Conservation (phyloP, 2,888 invertebrate genomes). For the Amphipyra tragopoginis region DNA sequence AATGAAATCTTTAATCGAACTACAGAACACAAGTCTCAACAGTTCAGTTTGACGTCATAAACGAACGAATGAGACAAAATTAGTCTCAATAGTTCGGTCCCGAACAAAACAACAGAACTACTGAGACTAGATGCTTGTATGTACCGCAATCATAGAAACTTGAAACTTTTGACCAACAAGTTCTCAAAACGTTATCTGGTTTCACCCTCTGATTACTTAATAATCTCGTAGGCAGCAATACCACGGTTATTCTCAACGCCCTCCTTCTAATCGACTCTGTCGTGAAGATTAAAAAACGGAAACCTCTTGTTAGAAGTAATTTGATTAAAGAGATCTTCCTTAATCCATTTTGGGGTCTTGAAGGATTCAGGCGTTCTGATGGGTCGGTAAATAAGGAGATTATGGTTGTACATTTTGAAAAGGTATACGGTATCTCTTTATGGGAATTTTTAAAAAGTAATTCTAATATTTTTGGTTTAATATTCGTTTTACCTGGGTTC, state of each 20-base stretch:
- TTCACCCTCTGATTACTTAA: conserved; percentile 23
- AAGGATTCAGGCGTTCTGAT: conserved; percentile 24
- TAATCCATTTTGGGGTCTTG: conserved; percentile 48
- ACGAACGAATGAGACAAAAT: no score
- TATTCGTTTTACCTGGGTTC: conserved; percentile 6
- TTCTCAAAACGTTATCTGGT: background rate
- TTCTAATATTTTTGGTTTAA: conserved; percentile 16
- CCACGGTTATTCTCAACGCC: conserved; percentile 25
- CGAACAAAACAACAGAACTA: no score
- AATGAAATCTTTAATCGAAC: no score
- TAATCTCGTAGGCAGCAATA: conserved; percentile 20
- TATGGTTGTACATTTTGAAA: conserved; percentile 24
- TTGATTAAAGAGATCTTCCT: conserved; percentile 43
- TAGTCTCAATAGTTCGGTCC: no score
- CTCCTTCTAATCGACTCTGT: conserved; percentile 39
- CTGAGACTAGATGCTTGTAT: no score
- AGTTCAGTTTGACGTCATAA: no score
- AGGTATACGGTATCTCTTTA: conserved; percentile 16
- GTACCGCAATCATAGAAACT: no score
- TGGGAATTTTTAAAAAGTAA: conserved; percentile 28
- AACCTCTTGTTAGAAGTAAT: conserved; percentile 51
- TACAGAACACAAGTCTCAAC: no score
- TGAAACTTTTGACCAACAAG: background rate
- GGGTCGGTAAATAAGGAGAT: conserved; percentile 33
- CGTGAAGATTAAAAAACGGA: conserved; percentile 48